A percentile compares a stretch with the other conserved stretches of the same genome.
Evolutionary conservation across 2,113 vertebrate species (phyloP).

Genomic region (Spilogale gracilis): DNA sequence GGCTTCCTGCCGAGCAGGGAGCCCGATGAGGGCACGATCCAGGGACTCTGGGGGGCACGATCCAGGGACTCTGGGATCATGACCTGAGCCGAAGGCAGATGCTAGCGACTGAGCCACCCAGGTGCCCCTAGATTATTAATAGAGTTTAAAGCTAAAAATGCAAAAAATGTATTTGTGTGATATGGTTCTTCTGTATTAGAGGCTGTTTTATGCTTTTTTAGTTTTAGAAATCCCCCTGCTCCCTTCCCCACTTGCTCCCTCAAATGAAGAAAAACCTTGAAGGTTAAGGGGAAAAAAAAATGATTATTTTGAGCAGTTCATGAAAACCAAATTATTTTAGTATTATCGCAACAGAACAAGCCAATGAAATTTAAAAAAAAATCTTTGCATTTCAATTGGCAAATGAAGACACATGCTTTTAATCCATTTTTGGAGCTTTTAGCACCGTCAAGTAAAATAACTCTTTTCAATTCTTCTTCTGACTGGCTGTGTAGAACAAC

Average conservation of each 20-base stretch:
- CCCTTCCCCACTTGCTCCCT: background rate
- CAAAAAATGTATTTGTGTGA: background rate
- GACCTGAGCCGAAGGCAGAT: too few relatives aligned
- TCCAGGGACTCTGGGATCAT: too few relatives aligned
- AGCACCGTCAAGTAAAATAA: background rate
- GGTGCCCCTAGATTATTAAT: background rate
- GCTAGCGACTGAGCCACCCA: too few relatives aligned
- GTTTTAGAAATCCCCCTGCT: background rate
- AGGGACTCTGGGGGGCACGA: too few relatives aligned
- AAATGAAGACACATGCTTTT: background rate
- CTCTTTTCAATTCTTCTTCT: background rate
- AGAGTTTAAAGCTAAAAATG: conserved; percentile 28
- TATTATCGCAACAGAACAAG: conserved; percentile 27
- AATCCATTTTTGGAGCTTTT: background rate
- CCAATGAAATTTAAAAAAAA: background rate
- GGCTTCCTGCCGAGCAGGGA: too few relatives aligned
- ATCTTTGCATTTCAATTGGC: conserved; percentile 5
- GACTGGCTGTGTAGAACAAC: background rate
- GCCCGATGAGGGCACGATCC: too few relatives aligned
- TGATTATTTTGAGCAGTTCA: conserved; percentile 29
- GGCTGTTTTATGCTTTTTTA: conserved; percentile 87
- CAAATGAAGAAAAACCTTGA: background rate
- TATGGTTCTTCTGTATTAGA: conserved; percentile 86
- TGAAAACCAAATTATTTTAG: conserved; percentile 47
- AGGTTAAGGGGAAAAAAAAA: conserved; percentile 23